These are phyloP conservation scores for Rhegmatorhina hoffmannsi DNA, from an alignment of 2,113 vertebrate species.

Conservation along the genomic window DNA sequence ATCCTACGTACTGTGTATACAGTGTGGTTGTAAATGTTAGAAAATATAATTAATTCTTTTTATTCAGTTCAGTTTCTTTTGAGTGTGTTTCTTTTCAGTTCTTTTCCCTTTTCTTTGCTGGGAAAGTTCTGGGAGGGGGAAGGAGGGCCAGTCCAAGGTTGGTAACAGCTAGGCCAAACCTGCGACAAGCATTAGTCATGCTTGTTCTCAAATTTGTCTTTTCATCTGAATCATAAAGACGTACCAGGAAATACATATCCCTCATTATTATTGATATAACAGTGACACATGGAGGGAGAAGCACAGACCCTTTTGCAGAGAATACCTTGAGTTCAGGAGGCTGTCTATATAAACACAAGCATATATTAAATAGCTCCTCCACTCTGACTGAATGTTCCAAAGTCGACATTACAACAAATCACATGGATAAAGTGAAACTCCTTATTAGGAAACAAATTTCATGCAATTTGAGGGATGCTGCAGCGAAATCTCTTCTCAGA, in stretches of 20 bases:
- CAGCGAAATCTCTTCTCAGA: neutral
- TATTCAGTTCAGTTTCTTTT: no score
- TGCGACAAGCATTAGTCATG: neutral
- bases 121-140: no score
- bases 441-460: neutral
- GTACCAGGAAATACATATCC: neutral
- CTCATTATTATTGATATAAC: neutral
- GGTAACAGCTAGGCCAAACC: no score
- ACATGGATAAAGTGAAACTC: neutral
- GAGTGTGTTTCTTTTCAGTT: no score
- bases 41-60: no score
- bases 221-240: neutral
- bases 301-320: neutral
- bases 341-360: neutral
- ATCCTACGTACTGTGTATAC: no score
- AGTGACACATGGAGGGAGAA: neutral
- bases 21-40: no score
- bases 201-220: neutral
- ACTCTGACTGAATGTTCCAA: neutral
- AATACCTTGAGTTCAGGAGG: neutral
- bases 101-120: no score
- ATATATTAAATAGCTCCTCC: neutral
- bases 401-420: accelerated
- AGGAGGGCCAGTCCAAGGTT: no score
- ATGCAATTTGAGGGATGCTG: neutral